Base-by-base conservation (phyloP, 1,140 invertebrate species). In the Meteorus sp. region DNA sequence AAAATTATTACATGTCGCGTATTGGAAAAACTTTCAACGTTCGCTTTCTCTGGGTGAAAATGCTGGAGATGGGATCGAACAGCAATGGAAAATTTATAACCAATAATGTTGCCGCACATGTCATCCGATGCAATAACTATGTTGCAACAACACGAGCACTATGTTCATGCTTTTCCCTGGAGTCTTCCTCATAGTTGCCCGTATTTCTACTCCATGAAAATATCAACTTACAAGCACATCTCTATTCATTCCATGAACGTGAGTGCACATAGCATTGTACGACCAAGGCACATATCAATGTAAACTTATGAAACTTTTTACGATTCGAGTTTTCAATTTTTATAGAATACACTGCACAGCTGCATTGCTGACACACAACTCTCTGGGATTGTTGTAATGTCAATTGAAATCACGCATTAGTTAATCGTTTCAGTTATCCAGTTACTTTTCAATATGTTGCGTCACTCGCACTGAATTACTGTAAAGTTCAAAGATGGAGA, bases 241-340 rank as follows among this genome's bases (percentile, higher is more conserved):
- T 41, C 52, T 19, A 9, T 51, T 44, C 27, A 48, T n/a, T 33
- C 19, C 11, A 51, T 33, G 29, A 33, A 35, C n/a, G n/a, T n/a
- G n/a, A n/a, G n/a, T n/a, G n/a, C n/a, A n/a, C n/a, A n/a, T n/a
- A n/a, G n/a, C n/a, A n/a, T n/a, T n/a, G n/a, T n/a, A n/a, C n/a
- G n/a, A n/a, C n/a, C n/a, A n/a, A n/a, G n/a, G n/a, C n/a, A n/a
- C n/a, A 51, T 33, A 20, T 15, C n/a, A 17, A 6, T 48, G 58
- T 65, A 65, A 62, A 44, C 59, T 56, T 45, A 74, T 72, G 71
- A 73, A 74, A 74, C 66, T 73, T 74, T n/a, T 74, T 67, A 63
- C 69, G 66, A 72, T 72, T 73, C 64, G 66, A 72, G 63, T 73
- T 74, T n/a, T 70, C 57, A 53, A 43, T 60, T 51, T 17, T 11